phyloP scores from a whole-genome alignment of 2,797 vertebrate genomes.

The Cichlasoma orientale region DNA sequence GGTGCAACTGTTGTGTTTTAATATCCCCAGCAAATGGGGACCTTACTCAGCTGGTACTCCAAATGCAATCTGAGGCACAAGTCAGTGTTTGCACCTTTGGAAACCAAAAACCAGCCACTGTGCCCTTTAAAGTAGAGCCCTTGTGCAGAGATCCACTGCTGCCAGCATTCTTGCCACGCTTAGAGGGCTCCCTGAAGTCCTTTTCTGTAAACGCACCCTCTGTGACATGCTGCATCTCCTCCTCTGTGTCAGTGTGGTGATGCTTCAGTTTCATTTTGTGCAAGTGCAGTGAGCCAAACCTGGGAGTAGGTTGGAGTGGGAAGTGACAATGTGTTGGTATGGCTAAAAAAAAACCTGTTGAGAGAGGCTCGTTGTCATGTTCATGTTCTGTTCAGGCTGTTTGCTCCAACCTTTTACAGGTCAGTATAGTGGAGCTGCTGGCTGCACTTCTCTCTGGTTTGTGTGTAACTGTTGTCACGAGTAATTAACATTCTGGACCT shows the following conservation, averaged over 20 bases:
- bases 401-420: not conserved
- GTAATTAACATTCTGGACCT: not conserved
- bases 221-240: not conserved
- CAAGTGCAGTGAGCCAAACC: not conserved
- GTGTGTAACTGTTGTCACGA: not conserved
- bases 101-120: not conserved
- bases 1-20: not conserved
- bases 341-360: not conserved
- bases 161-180: not conserved
- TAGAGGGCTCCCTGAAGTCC: not conserved
- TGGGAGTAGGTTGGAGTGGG: not conserved
- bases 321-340: not conserved
- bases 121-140: not conserved
- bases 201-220: not conserved
- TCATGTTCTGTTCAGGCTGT: not conserved
- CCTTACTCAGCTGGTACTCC: not conserved
- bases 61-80: not conserved
- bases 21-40: not conserved
- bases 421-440: not conserved
- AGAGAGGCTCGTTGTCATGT: not conserved
- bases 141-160: not conserved
- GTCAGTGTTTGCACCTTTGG: not conserved
- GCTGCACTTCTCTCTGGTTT: not conserved
- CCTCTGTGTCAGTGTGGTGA: too few species aligned
- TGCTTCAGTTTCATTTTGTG: too few species aligned